These are phyloP conservation scores for Drosophila lini DNA, from an alignment of 1,140 invertebrate genomes.

Conservation along the genomic window DNA sequence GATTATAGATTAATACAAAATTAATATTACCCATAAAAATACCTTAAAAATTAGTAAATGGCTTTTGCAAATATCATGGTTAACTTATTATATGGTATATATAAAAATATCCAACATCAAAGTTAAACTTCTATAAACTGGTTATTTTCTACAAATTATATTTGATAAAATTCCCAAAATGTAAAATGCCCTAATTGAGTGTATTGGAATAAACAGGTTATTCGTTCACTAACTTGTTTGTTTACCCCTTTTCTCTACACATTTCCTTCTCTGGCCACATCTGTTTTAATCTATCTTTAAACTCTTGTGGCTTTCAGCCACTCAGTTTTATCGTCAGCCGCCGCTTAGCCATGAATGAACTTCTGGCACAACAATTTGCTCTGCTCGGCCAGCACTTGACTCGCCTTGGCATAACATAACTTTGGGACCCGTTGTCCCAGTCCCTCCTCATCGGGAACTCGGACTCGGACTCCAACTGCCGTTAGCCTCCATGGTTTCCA, in stretches of 20 bases:
- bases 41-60: too few relatives aligned
- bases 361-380: constrained; percentile 38
- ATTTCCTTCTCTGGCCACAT: constrained; percentile 2
- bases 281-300: constrained; percentile 33
- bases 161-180: not conserved
- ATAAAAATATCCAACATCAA: not conserved
- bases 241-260: constrained; percentile 3
- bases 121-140: not conserved
- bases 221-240: constrained; percentile 5
- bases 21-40: too few relatives aligned
- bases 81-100: not conserved
- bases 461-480: constrained; percentile 38
- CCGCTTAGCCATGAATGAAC: constrained; percentile 45
- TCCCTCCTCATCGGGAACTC: constrained; percentile 6
- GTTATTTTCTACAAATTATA: not conserved
- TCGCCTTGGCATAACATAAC: constrained; percentile 26
- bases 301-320: constrained; percentile 18
- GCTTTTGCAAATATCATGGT: not conserved
- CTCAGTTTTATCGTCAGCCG: constrained; percentile 26
- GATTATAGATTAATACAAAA: too few relatives aligned
- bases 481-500: constrained; percentile 51
- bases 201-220: constrained; percentile 18
- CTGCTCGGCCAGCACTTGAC: constrained; percentile 40
- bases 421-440: constrained; percentile 22
- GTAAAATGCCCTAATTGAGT: constrained; percentile 12